Conservation (phyloP, 2,888 invertebrate genomes). For the Merodon equestris region DNA sequence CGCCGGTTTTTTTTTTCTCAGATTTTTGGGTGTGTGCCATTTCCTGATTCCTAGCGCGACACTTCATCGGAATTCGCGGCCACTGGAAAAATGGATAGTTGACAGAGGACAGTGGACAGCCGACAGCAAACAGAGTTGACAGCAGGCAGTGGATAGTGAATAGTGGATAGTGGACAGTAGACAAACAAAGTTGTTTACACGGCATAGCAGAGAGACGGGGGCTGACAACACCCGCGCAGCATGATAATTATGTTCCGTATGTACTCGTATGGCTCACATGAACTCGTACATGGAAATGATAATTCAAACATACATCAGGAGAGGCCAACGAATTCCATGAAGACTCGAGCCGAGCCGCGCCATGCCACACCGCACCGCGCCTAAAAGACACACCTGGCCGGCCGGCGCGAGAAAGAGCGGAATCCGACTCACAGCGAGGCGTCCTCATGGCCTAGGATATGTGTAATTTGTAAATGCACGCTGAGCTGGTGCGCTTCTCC, state of each 20-base stretch:
- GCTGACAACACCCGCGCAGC: slow-evolving; percentile 51
- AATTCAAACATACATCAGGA: slow-evolving; percentile 46
- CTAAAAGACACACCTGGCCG: slow-evolving; percentile 51
- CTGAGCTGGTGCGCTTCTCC: slow-evolving; percentile 37
- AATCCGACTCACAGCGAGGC: slow-evolving; percentile 29
- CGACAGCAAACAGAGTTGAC: too few species aligned
- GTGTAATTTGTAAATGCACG: slow-evolving; percentile 29
- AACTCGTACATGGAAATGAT: slow-evolving; percentile 52
- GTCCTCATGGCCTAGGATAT: slow-evolving; percentile 63
- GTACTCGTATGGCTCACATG: too few species aligned
- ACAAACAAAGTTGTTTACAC: slow-evolving; percentile 58
- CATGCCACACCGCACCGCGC: too few species aligned
- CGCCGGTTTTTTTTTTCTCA: neutral
- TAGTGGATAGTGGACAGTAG: slow-evolving; percentile 20
- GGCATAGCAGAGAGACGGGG: slow-evolving; percentile 42
- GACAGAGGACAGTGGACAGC: neutral
- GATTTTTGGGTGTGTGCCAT: slow-evolving; percentile 34
- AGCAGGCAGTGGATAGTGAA: neutral
- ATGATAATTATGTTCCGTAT: slow-evolving; percentile 47
- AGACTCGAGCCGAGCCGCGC: slow-evolving; percentile 6
- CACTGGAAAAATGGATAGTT: neutral
- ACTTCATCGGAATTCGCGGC: slow-evolving; percentile 51
- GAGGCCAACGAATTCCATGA: slow-evolving; percentile 39
- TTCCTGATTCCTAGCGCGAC: slow-evolving; percentile 23
- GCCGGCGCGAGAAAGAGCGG: slow-evolving; percentile 7